A percentile compares a stretch with the other conserved stretches of the same genome.
phyloP scores from a whole-genome alignment of 2,113 vertebrate genomes.

The cattle (Bos taurus) region ARS-UCD2.0 NC_037339.1:15822501-15823000 shows the following conservation, averaged over 20 bases:
- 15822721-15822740: constrained; percentile 54
- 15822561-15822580: background rate
- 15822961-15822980: constrained; percentile 59
- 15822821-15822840: constrained; percentile 22
- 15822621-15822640: constrained; percentile 8
- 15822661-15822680: background rate
- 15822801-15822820: background rate
- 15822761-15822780: background rate
- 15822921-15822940: constrained; percentile 51
- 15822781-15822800: accelerated
- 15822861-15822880: background rate
- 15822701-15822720: background rate
- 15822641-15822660: constrained; percentile 12
- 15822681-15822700: constrained; percentile 18
- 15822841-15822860: background rate
- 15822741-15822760: background rate
- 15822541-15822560: background rate
- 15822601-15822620: background rate
- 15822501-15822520: background rate
- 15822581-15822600: background rate
- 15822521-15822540: background rate
- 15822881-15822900: constrained; percentile 59
- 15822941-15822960: constrained; percentile 30
- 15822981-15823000: constrained; percentile 64
- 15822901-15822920: constrained; percentile 69